phyloP scores from a whole-genome alignment of 2,113 vertebrate species.

The Chunga burmeisteri region DNA sequence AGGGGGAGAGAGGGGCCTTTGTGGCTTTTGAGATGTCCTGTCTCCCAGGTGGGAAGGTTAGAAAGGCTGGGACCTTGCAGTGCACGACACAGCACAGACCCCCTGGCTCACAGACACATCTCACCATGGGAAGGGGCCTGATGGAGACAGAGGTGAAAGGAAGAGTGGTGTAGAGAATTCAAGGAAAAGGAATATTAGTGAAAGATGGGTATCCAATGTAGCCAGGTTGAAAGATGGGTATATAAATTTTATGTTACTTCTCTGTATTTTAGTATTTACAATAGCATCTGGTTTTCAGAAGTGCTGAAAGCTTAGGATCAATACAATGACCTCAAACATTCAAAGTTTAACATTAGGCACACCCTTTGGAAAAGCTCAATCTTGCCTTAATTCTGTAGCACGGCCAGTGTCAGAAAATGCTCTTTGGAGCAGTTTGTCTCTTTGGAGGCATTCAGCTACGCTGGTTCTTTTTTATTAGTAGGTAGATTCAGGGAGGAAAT shows the following conservation, averaged over 20 bases:
- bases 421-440: background rate
- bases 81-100: rapidly evolving
- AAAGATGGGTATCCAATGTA: background rate
- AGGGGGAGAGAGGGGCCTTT: background rate
- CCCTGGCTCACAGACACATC: background rate
- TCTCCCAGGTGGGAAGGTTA: background rate
- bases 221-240: background rate
- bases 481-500: background rate
- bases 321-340: background rate
- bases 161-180: background rate
- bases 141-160: background rate
- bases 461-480: background rate
- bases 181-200: background rate
- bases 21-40: background rate
- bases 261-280: background rate
- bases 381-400: background rate
- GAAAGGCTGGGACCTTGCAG: background rate
- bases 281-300: background rate
- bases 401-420: background rate
- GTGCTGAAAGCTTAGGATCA: background rate
- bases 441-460: background rate
- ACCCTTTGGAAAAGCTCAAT: background rate
- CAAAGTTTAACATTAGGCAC: background rate
- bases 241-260: background rate
- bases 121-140: background rate